Conservation (phyloP, 1,140 invertebrate genomes). For the Kradibia gibbosae region DNA sequence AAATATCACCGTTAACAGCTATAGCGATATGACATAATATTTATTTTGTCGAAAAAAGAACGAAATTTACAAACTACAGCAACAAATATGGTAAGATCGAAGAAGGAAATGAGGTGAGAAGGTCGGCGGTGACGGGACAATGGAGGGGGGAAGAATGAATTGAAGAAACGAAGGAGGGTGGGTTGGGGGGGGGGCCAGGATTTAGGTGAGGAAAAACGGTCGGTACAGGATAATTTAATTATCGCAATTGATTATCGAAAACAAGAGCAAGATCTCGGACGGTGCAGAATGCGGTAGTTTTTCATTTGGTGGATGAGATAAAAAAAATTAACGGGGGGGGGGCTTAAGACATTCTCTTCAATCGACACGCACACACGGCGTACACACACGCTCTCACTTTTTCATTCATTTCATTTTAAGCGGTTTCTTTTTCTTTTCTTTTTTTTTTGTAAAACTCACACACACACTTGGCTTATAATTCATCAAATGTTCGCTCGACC, state of each 20-base stretch:
- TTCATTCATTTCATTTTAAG: constrained; percentile 33
- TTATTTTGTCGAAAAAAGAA: constrained; percentile 37
- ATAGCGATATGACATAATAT: constrained; percentile 38
- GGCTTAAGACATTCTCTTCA: constrained; percentile 31
- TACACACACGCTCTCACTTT: neutral
- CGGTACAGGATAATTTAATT: constrained; percentile 18
- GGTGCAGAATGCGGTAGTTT: neutral
- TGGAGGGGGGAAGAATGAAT: neutral
- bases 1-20: constrained; percentile 14
- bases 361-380: constrained; percentile 8
- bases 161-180: neutral
- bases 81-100: constrained; percentile 26
- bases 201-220: neutral
- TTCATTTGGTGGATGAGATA: constrained; percentile 13
- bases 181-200: neutral
- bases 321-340: constrained; percentile 14
- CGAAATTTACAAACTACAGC: constrained; percentile 40
- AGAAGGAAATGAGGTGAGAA: neutral
- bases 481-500: constrained; percentile 4
- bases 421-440: too few relatives aligned
- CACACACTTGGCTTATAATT: neutral
- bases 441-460: constrained; percentile 5
- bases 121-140: neutral
- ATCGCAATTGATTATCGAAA: neutral
- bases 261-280: constrained; percentile 7